Percentiles rank a stretch among this genome's conserved stretches.
Conservation (phyloP, 2,888 invertebrate genomes). For the Drosophila nr. perissopoda region DNA sequence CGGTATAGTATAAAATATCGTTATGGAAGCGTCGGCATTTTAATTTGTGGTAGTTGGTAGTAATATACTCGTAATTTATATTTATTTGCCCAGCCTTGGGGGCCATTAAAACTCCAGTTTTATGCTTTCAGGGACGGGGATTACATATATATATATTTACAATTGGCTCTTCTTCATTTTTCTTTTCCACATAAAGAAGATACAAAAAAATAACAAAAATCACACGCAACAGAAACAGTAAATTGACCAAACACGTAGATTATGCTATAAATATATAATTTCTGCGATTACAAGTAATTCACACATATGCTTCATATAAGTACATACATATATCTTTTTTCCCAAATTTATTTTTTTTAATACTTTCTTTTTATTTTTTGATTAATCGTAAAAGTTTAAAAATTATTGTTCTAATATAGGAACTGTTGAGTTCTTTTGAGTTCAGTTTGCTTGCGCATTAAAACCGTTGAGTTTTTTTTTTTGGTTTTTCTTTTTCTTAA, state of each 20-base stretch:
- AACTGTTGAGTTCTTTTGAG: slow-evolving; percentile 60
- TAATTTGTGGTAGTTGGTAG: slow-evolving; percentile 71
- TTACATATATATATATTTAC: slow-evolving; percentile 62
- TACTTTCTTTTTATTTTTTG: slow-evolving; percentile 18
- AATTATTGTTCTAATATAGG: slow-evolving; percentile 77
- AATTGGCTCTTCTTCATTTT: slow-evolving; percentile 60
- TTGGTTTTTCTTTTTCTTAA: not conserved
- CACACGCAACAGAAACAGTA: slow-evolving; percentile 29
- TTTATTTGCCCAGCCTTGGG: slow-evolving; percentile 72
- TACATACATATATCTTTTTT: slow-evolving; percentile 18
- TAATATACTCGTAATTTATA: slow-evolving; percentile 68
- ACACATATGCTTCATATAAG: slow-evolving; percentile 14
- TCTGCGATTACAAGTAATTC: slow-evolving; percentile 23
- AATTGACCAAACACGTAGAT: slow-evolving; percentile 1
- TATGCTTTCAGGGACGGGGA: slow-evolving; percentile 66
- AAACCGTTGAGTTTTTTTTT: slow-evolving; percentile 52
- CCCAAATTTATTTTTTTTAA: not conserved
- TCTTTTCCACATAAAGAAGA: slow-evolving; percentile 25
- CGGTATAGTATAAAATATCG: slow-evolving; percentile 26
- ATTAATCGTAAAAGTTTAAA: slow-evolving; percentile 63
- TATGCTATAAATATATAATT: slow-evolving; percentile 12
- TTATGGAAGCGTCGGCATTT: slow-evolving; percentile 48
- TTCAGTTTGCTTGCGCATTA: slow-evolving; percentile 54
- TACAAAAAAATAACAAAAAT: not conserved
- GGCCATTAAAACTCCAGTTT: slow-evolving; percentile 75